These are phyloP conservation scores for Contarinia nasturtii DNA, from an alignment of 1,140 invertebrate genomes.

Conservation along the genomic window DNA sequence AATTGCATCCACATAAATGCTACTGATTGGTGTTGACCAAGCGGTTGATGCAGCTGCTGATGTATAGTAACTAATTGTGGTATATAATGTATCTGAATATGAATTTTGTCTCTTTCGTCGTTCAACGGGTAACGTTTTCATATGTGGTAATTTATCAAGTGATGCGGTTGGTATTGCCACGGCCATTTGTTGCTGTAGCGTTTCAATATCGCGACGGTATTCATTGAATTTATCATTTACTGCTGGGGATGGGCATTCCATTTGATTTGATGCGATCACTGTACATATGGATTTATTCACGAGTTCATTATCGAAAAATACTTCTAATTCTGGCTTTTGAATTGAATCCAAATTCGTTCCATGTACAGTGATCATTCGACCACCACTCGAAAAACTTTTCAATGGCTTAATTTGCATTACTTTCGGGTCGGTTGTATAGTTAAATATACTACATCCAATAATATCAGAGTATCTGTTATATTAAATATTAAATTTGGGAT, in stretches of 20 bases:
- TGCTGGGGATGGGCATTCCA: conserved; percentile 87
- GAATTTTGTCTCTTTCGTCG: background rate
- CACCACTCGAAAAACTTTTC: conserved; percentile 76
- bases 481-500: background rate
- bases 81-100: background rate
- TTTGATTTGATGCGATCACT: conserved; percentile 72
- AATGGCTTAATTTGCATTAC: conserved; percentile 83
- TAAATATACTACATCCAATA: conserved; percentile 36
- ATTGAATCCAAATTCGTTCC: conserved; percentile 82
- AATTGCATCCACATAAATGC: background rate
- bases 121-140: background rate
- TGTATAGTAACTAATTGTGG: background rate
- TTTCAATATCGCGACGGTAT: conserved; percentile 12
- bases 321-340: conserved; percentile 73
- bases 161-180: background rate
- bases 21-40: too few relatives aligned
- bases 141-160: background rate
- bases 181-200: background rate
- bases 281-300: conserved; percentile 68
- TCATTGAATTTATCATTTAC: conserved; percentile 37
- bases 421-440: conserved; percentile 81
- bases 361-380: conserved; percentile 79
- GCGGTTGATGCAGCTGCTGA: background rate
- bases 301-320: conserved; percentile 21
- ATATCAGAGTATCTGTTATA: background rate